Base-by-base conservation (phyloP, 2,113 vertebrate genomes). In the Poeciliopsis retropinna region DNA sequence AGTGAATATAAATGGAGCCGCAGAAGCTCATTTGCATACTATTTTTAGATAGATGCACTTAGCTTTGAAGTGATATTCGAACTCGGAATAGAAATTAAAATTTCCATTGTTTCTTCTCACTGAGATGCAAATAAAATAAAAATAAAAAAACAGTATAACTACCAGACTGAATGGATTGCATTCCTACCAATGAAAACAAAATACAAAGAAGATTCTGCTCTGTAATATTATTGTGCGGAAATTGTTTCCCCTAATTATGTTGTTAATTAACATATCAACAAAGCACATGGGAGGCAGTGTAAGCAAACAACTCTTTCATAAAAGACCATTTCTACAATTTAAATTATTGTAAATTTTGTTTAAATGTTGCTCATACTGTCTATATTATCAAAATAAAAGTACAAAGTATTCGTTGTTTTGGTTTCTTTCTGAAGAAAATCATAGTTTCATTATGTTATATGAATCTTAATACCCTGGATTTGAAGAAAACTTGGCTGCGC, bases 11-110 rank as follows among this genome's bases (percentile, higher is more conserved):
- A 25, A 60, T 64, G 73, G 60, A 82, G 82, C 82, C 39, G 47
- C 76, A 51, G 37, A 10, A 75, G 67, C 81, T 84, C 63, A 83
- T 88, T 84, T 89, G 75, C 87, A 85, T 87, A 62, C 81, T 89
- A 85, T 87, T 92, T 85, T 83, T 85, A 90, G 89, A 90, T 25
- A 60, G 60, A 65, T 4, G 12, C 37, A 75, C 64, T 83, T 57
- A 9, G 17, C 89, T 80, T 84, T 90, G 82, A 90, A 88, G 80
- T 70, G 64, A 67, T 81, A 66, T 79, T 79, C 75, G 67, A 70
- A 82, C 79, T 76, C 54, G 54, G 31, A 64, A 61, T 67, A 63
- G 68, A 39, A 83, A 29, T 82, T 41, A 25, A 64, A 19, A 79
- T 81, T 75, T 71, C 41, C 37, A 72, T 78, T 44, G 78, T 29